phyloP scores from a whole-genome alignment of 2,888 invertebrate species.

The Norana najaformis region DNA sequence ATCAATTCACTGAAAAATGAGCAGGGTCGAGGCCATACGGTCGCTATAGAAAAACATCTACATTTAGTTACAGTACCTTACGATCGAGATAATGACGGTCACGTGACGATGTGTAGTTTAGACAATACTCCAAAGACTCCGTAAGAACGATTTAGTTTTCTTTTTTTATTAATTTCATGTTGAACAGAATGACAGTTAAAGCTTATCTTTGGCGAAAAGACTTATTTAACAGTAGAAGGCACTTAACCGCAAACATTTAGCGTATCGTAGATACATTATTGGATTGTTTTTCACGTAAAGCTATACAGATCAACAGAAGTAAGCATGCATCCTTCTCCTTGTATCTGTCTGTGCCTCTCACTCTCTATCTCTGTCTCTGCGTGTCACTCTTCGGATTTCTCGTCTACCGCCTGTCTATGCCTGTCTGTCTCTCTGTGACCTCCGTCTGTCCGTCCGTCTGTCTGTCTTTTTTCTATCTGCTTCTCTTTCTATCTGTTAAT shows the following conservation, averaged over 20 bases:
- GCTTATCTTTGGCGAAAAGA: background rate
- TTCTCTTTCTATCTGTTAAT: background rate
- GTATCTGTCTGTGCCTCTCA: background rate
- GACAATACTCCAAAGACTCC: background rate
- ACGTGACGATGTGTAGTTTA: background rate
- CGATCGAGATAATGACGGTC: no score
- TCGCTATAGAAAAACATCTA: no score
- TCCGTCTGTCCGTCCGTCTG: background rate
- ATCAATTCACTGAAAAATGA: no score
- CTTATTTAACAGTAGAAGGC: background rate
- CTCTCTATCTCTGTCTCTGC: background rate
- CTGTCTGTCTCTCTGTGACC: background rate
- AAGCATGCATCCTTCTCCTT: background rate
- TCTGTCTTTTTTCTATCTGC: background rate
- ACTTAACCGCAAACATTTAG: background rate
- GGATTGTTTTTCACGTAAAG: no score
- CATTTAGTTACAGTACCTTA: no score
- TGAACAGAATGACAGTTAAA: background rate
- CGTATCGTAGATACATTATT: no score
- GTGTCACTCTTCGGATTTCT: background rate
- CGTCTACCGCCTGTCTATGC: background rate
- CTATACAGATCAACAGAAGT: no score
- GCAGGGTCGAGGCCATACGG: no score
- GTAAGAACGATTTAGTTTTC: background rate
- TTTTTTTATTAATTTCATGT: background rate